phyloP scores from a whole-genome alignment of 2,888 invertebrate genomes.

The Andrena marginata region DNA sequence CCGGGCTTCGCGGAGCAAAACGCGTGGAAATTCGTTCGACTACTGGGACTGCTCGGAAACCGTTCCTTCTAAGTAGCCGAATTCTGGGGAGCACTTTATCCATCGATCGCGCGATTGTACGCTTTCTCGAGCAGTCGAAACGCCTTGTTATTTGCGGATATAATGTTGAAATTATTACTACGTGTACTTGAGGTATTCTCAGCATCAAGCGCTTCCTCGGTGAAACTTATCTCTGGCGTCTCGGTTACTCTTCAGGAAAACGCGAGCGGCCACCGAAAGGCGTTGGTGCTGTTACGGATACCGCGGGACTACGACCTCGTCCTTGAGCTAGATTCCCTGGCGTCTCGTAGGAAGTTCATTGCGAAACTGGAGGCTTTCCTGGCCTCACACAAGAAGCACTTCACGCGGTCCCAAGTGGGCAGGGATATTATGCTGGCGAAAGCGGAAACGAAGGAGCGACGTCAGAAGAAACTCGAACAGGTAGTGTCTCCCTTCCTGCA shows the following conservation, averaged over 20 bases:
- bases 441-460: conserved; percentile 96
- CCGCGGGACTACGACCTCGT: conserved; percentile 97
- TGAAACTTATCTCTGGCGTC: background rate
- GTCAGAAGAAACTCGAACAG: conserved; percentile 95
- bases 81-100: background rate
- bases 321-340: conserved; percentile 94
- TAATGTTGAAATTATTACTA: background rate
- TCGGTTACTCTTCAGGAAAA: conserved; percentile 86
- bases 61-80: conserved; percentile 4
- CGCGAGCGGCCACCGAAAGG: conserved; percentile 90
- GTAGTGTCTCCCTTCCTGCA: conserved; percentile 58
- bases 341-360: conserved; percentile 93
- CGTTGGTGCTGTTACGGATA: conserved; percentile 92
- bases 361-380: conserved; percentile 95
- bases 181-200: no score
- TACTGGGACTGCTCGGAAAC: background rate
- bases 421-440: conserved; percentile 95
- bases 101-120: conserved; percentile 21
- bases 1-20: background rate
- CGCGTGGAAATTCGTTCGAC: conserved; percentile 9
- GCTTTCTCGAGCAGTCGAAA: conserved; percentile 40
- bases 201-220: background rate
- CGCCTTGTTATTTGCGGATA: background rate
- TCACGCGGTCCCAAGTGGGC: conserved; percentile 88
- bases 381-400: conserved; percentile 92